Percentiles rank a stretch among this genome's conserved stretches.
These are phyloP conservation scores for Trachemys scripta DNA, from an alignment of 2,113 vertebrate genomes.

Conservation along the genomic window DNA sequence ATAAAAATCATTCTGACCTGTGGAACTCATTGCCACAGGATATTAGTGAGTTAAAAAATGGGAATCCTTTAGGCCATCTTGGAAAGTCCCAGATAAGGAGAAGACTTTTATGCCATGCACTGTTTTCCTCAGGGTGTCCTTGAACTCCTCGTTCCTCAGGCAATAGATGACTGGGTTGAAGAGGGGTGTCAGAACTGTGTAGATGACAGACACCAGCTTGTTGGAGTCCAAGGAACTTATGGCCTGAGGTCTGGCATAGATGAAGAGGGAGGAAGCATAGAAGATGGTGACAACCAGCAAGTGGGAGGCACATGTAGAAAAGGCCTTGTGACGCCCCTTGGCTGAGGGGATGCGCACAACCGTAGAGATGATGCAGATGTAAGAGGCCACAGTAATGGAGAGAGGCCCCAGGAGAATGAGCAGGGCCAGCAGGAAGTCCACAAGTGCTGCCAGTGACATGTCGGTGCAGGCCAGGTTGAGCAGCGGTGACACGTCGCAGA, in stretches of 20 bases:
- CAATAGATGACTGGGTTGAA: constrained; percentile 69
- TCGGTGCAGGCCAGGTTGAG: constrained; percentile 57
- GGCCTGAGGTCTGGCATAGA: constrained; percentile 57
- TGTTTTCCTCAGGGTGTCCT: constrained; percentile 26
- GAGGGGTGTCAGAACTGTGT: constrained; percentile 60
- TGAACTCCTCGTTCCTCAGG: constrained; percentile 66
- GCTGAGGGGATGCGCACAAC: constrained; percentile 17
- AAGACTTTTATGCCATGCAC: background rate
- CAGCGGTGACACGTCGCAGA: constrained; percentile 64
- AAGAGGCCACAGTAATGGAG: constrained; percentile 46
- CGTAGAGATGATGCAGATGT: constrained; percentile 19
- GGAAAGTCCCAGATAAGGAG: background rate
- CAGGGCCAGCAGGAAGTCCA: constrained; percentile 59
- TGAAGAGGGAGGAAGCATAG: constrained; percentile 66
- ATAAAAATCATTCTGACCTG: background rate
- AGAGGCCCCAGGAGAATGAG: constrained; percentile 62
- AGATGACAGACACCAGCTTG: constrained; percentile 62
- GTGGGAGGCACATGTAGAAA: constrained; percentile 64
- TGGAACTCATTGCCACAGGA: background rate
- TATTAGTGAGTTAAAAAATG: background rate
- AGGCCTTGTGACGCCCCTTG: constrained; percentile 49
- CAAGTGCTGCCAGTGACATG: constrained; percentile 39
- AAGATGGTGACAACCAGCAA: constrained; percentile 60
- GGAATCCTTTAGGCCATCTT: background rate
- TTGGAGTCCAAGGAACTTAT: constrained; percentile 48